Evolutionary conservation across 2,113 vertebrate genomes (phyloP).

Genomic region (Scophthalmus maximus): DNA sequence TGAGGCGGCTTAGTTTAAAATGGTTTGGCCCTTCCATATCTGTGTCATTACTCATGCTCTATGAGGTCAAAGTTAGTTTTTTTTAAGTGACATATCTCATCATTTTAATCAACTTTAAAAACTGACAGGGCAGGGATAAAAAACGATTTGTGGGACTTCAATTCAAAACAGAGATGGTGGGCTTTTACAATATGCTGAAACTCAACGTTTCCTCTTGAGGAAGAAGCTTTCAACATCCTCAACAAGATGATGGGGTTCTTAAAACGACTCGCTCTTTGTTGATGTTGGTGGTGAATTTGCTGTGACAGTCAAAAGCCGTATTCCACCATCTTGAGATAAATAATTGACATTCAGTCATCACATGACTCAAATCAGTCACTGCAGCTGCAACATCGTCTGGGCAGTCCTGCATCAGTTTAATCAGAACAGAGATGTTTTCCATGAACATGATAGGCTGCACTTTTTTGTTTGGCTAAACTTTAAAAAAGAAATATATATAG

Average conservation of each 20-base stretch:
- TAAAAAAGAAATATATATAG: no score
- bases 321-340: constrained; percentile 30
- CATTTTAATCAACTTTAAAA: constrained; percentile 25
- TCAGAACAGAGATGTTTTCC: constrained; percentile 12
- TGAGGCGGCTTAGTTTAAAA: constrained; percentile 5
- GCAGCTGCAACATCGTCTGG: constrained; percentile 33
- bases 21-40: neutral
- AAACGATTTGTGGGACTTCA: neutral
- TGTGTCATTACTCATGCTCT: neutral
- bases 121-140: constrained; percentile 2
- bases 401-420: constrained; percentile 38
- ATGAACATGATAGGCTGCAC: neutral
- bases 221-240: constrained; percentile 26
- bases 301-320: constrained; percentile 42
- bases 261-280: constrained; percentile 20
- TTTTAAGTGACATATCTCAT: constrained; percentile 26
- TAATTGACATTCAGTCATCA: constrained; percentile 46
- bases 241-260: constrained; percentile 14
- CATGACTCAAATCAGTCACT: constrained; percentile 47
- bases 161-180: constrained; percentile 15
- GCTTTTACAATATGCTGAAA: constrained; percentile 7
- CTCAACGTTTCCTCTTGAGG: constrained; percentile 24
- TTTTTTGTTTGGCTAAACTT: constrained; percentile 14
- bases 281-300: constrained; percentile 34
- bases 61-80: constrained; percentile 11